A percentile compares a stretch with the other conserved stretches of the same genome.
Evolutionary conservation across 2,888 invertebrate genomes (phyloP).

Genomic region (Leucophenga maculata): DNA sequence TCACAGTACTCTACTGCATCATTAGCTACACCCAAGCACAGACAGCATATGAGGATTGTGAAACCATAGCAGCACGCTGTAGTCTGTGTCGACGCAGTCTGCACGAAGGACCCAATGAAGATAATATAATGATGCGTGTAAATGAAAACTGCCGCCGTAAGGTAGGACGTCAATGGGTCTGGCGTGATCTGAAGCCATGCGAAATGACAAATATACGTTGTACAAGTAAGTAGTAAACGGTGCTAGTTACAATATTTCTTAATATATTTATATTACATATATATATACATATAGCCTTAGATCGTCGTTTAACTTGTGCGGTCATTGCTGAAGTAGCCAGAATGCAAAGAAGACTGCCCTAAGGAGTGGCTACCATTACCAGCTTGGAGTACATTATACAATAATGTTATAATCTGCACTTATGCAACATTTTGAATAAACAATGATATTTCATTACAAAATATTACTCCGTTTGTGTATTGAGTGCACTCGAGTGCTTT

Average conservation of each 20-base stretch:
- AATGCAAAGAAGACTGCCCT: constrained; percentile 37
- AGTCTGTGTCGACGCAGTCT: constrained; percentile 1
- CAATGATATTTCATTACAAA: constrained; percentile 9
- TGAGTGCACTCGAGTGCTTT: constrained; percentile 5
- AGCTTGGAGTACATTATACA: background rate
- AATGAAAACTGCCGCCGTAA: constrained; percentile 32
- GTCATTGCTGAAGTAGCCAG: constrained; percentile 30
- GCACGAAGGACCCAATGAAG: background rate
- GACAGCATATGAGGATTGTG: constrained; percentile 26
- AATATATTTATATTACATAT: background rate
- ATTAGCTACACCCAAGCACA: background rate
- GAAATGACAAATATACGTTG: constrained; percentile 42
- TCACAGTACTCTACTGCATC: background rate
- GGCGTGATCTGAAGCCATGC: constrained; percentile 36
- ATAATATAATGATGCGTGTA: background rate
- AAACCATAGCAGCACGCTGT: constrained; percentile 32
- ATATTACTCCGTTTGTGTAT: too few relatives aligned
- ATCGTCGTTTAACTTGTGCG: constrained; percentile 29
- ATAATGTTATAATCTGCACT: background rate
- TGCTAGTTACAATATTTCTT: background rate
- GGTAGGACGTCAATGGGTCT: constrained; percentile 24
- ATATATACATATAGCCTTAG: background rate
- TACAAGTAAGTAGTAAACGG: constrained; percentile 38
- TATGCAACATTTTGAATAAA: constrained; percentile 7
- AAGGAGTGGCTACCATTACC: background rate